These are phyloP conservation scores for Lamprologus sp. DNA, from an alignment of 2,113 vertebrate genomes.

Conservation along the genomic window DNA sequence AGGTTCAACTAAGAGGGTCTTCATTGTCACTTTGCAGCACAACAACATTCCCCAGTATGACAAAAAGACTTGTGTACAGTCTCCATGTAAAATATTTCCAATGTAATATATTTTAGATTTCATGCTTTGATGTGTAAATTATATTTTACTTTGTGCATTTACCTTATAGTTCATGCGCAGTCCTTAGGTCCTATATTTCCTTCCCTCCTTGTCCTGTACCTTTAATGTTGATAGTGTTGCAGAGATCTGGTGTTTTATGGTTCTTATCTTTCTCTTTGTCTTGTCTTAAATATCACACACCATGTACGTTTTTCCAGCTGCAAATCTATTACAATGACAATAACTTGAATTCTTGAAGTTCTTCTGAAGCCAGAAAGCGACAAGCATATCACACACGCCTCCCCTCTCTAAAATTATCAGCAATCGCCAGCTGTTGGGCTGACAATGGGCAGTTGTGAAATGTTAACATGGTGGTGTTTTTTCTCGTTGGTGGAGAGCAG, in stretches of 20 bases:
- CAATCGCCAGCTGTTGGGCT: not conserved
- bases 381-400: not conserved
- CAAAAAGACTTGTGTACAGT: not conserved
- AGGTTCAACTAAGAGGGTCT: accelerated
- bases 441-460: not conserved
- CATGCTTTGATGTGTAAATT: not conserved
- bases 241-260: not conserved
- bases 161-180: not conserved
- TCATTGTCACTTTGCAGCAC: not conserved
- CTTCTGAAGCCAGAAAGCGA: not conserved
- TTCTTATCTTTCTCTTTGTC: not conserved
- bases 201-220: not conserved
- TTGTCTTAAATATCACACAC: not conserved
- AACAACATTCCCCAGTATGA: not conserved
- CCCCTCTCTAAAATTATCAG: not conserved
- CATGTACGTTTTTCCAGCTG: not conserved
- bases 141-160: not conserved
- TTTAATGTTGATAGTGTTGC: not conserved
- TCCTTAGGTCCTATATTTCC: not conserved
- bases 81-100: not conserved
- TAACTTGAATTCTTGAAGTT: not conserved
- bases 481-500: not conserved
- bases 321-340: not conserved
- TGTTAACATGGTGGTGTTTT: not conserved
- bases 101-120: not conserved